These are phyloP conservation scores for Petrocephalus zakoni DNA, from an alignment of 2,113 vertebrate genomes.

Conservation along the genomic window DNA sequence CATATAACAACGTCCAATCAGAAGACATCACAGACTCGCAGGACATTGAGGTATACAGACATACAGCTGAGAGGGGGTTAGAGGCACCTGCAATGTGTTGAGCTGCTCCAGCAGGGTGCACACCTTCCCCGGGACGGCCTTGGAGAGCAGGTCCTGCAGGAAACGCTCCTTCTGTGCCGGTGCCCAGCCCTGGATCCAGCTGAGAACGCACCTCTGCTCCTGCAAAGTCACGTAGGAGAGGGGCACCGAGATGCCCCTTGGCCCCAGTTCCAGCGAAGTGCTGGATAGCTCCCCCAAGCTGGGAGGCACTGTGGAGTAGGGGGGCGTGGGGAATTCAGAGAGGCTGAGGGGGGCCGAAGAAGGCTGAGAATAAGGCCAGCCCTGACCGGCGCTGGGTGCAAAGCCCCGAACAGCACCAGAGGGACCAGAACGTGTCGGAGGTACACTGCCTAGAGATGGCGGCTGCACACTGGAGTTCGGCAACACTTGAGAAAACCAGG, in stretches of 20 bases:
- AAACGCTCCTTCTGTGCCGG: conserved; percentile 66
- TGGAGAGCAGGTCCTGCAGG: conserved; percentile 72
- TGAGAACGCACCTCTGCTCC: conserved; percentile 78
- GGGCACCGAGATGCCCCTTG: conserved; percentile 36
- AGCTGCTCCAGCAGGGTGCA: conserved; percentile 73
- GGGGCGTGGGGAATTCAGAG: conserved; percentile 42
- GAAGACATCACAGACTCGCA: not conserved
- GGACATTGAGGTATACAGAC: not conserved
- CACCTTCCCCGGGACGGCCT: conserved; percentile 80
- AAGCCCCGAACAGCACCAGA: conserved; percentile 11
- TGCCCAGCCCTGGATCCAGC: conserved; percentile 77
- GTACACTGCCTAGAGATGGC: conserved; percentile 27
- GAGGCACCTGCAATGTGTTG: conserved; percentile 66
- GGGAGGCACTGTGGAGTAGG: conserved; percentile 36
- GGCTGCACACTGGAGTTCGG: conserved; percentile 34
- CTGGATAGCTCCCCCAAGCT: conserved; percentile 53
- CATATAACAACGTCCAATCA: not conserved
- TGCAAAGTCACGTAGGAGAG: conserved; percentile 75
- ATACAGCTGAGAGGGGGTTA: not conserved
- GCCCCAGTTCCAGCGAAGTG: conserved; percentile 31
- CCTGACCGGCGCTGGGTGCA: conserved; percentile 9
- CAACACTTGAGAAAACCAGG: conserved; percentile 51
- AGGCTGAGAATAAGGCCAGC: conserved; percentile 26
- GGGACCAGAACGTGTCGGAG: conserved; percentile 14
- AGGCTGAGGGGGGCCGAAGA: conserved; percentile 13